Evolutionary conservation across 2,888 invertebrate species (phyloP).

Genomic region (Heliconius cydno): DNA sequence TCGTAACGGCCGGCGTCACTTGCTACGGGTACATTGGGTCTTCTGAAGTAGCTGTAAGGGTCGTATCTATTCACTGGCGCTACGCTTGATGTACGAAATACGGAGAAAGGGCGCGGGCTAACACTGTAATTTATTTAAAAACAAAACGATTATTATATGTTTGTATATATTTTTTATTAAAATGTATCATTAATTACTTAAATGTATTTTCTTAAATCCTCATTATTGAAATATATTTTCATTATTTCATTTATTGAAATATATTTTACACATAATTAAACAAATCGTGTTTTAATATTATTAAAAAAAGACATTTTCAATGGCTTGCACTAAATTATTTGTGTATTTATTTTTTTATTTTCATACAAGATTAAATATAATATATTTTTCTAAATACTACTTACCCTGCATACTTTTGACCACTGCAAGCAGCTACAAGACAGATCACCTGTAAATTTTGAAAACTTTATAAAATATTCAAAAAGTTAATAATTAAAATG

Average conservation of each 20-base stretch:
- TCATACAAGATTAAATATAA: neutral
- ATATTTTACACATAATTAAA: neutral
- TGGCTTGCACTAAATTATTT: neutral
- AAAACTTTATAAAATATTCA: neutral
- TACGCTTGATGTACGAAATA: conserved; percentile 41
- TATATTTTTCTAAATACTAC: neutral
- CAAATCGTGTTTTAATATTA: neutral
- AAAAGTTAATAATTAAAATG: neutral
- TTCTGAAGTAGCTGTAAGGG: conserved; percentile 41
- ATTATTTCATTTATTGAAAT: neutral
- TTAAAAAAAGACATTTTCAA: neutral
- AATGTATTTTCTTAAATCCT: neutral
- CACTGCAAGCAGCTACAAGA: conserved; percentile 67
- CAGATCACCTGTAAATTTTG: conserved; percentile 63
- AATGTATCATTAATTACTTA: neutral
- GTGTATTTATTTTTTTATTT: too few species aligned
- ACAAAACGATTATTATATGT: neutral
- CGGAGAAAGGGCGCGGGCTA: conserved; percentile 38
- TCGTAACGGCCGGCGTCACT: conserved; percentile 46
- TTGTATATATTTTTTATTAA: neutral
- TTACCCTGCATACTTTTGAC: conserved; percentile 52
- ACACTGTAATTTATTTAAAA: conserved; percentile 31
- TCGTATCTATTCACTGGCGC: conserved; percentile 39
- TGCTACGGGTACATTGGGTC: conserved; percentile 45
- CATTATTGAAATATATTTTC: too few species aligned